Conservation (phyloP, 2,113 vertebrate species). For the Hemichromis elongatus region DNA sequence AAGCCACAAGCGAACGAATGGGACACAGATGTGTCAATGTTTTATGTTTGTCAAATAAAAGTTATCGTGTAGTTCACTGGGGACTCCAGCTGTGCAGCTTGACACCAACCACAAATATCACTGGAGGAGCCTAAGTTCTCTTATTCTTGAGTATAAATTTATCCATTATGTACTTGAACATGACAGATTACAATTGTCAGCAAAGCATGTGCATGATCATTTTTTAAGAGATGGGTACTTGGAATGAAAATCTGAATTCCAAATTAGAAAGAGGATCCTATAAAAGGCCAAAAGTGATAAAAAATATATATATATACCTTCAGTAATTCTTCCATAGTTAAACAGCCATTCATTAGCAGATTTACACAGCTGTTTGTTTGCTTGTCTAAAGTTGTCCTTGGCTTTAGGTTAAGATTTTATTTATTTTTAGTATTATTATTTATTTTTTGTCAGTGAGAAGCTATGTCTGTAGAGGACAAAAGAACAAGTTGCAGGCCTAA, state of each 20-base stretch:
- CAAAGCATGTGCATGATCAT: not conserved
- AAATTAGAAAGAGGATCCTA: not conserved
- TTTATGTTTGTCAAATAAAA: constrained; percentile 12
- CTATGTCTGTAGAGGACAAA: not conserved
- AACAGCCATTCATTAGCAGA: not conserved
- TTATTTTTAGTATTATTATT: not conserved
- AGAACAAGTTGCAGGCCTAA: not conserved
- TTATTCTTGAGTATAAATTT: not conserved
- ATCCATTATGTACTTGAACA: not conserved
- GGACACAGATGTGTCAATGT: constrained; percentile 1
- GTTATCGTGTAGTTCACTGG: not conserved
- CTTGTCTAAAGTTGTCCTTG: not conserved
- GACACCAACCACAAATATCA: not conserved
- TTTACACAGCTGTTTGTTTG: not conserved
- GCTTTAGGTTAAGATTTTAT: not conserved
- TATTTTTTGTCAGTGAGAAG: not conserved
- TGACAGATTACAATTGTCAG: not conserved
- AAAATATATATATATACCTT: not conserved
- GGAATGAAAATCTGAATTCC: not conserved
- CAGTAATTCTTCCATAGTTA: not conserved
- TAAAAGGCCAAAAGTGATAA: not conserved
- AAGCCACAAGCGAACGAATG: not conserved
- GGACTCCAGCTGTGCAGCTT: not conserved
- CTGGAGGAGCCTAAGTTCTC: not conserved
- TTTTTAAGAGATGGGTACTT: not conserved